Evolutionary conservation across 2,888 invertebrate genomes (phyloP).

Genomic region (Catocala sponsa): DNA sequence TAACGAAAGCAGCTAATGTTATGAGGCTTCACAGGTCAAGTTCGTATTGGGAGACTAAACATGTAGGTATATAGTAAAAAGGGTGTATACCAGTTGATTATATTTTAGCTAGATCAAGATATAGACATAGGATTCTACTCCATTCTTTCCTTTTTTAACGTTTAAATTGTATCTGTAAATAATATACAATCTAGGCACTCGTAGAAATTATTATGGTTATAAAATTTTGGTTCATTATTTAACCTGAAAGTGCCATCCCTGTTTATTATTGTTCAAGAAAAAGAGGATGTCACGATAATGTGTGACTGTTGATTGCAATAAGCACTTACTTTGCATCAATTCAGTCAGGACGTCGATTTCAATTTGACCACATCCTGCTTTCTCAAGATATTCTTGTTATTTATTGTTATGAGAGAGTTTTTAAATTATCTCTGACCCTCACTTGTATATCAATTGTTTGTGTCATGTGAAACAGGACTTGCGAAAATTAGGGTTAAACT

Average conservation of each 20-base stretch:
- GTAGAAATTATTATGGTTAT: too few relatives aligned
- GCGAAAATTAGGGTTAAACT: neutral
- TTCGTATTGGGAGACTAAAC: too few relatives aligned
- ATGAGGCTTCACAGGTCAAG: too few relatives aligned
- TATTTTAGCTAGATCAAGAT: too few relatives aligned
- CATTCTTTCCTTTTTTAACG: too few relatives aligned
- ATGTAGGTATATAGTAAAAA: too few relatives aligned
- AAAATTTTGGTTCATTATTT: neutral
- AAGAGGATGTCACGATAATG: slow-evolving; percentile 77
- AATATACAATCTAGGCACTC: too few relatives aligned
- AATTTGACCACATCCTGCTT: slow-evolving; percentile 86
- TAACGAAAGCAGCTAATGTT: too few relatives aligned
- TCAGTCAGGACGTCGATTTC: slow-evolving; percentile 82
- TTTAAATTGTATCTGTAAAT: too few relatives aligned
- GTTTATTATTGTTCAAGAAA: slow-evolving; percentile 60
- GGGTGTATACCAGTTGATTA: too few relatives aligned
- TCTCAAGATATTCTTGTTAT: slow-evolving; percentile 77
- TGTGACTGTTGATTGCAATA: slow-evolving; percentile 81
- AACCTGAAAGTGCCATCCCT: slow-evolving; percentile 55
- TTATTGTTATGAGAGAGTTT: slow-evolving; percentile 57
- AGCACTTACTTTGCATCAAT: slow-evolving; percentile 82
- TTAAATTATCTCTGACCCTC: slow-evolving; percentile 44
- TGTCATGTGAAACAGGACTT: slow-evolving; percentile 7
- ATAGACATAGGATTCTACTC: too few relatives aligned
- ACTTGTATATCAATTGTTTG: slow-evolving; percentile 23